Evolutionary conservation across 2,797 vertebrate species (phyloP).

Genomic region (Nannoperca obscura): DNA sequence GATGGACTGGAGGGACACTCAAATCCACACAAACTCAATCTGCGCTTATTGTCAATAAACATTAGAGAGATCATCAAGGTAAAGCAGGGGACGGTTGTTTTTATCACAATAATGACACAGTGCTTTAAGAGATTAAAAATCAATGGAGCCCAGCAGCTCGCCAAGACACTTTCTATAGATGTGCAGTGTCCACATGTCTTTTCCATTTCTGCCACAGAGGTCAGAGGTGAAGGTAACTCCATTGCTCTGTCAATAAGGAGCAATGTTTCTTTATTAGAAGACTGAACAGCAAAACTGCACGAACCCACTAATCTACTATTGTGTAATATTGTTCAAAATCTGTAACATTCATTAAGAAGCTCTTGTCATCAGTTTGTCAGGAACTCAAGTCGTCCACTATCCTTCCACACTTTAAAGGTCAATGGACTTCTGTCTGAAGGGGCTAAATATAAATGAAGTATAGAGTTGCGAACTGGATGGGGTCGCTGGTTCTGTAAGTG

Average conservation of each 20-base stretch:
- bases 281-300: background rate
- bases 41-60: constrained; percentile 76
- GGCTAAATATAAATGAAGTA: background rate
- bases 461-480: background rate
- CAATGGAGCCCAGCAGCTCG: constrained; percentile 60
- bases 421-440: background rate
- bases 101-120: constrained; percentile 65
- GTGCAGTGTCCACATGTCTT: constrained; percentile 31
- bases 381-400: background rate
- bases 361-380: background rate
- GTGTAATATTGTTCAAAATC: background rate
- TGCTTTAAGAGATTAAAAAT: constrained; percentile 70
- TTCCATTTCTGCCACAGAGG: constrained; percentile 17
- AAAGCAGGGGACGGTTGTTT: constrained; percentile 56
- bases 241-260: background rate
- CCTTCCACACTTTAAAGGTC: background rate
- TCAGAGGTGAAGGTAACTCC: constrained; percentile 47
- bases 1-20: constrained; percentile 38
- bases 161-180: constrained; percentile 38
- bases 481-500: background rate
- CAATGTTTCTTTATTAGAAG: background rate
- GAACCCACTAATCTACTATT: too few species aligned
- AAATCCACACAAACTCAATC: constrained; percentile 75
- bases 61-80: constrained; percentile 74
- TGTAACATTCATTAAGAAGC: background rate